Conservation (phyloP, 2,888 invertebrate species). For the Eupithecia insigniata region DNA sequence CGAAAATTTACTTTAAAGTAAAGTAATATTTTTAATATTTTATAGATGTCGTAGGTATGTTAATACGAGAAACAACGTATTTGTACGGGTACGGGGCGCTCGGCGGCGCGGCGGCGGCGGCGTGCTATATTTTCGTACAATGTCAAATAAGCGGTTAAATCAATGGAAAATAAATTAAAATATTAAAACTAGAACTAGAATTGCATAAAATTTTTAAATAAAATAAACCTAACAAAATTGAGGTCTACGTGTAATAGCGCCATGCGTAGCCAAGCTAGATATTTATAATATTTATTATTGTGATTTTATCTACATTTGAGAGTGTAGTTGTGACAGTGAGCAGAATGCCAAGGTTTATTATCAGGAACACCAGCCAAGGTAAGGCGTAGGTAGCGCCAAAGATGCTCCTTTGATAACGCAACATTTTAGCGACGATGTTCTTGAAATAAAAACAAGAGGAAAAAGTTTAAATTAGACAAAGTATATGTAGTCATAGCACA, state of each 20-base stretch:
- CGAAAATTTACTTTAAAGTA: neutral
- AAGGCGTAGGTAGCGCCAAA: constrained; percentile 32
- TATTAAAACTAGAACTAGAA: no score
- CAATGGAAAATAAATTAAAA: no score
- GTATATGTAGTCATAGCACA: neutral
- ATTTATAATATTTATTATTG: neutral
- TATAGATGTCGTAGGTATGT: no score
- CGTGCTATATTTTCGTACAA: no score
- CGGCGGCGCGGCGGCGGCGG: no score
- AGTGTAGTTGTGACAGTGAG: constrained; percentile 13
- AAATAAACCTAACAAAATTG: no score
- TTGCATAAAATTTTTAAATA: no score
- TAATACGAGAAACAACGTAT: no score
- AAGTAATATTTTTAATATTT: no score
- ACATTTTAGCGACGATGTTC: constrained; percentile 6
- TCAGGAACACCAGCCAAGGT: constrained; percentile 33
- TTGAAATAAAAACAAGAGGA: neutral
- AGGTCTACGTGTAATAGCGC: neutral
- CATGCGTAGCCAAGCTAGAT: neutral
- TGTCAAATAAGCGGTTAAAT: no score
- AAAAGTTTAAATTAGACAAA: neutral
- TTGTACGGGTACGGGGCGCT: no score
- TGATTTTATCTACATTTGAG: constrained; percentile 15
- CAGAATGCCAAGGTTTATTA: constrained; percentile 34
- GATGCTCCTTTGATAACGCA: constrained; percentile 25